A percentile compares a stretch with the other conserved stretches of the same genome.
Conservation (phyloP, 64 coral and sea anemone genomes). For the Cladopsammia gracilis region DNA sequence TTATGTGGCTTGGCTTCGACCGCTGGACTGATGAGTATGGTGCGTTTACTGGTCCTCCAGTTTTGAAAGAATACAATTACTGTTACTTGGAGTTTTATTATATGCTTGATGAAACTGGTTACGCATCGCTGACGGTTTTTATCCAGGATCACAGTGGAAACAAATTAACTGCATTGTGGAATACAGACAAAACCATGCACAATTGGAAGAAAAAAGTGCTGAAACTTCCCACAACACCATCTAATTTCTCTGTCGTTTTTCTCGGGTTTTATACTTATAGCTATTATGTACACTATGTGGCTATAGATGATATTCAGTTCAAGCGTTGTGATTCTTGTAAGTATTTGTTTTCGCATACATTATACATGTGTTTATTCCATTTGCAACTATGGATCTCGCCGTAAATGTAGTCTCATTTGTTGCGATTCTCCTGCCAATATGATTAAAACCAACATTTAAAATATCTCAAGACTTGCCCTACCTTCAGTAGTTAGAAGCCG, state of each 20-base stretch:
- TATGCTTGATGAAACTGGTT: background rate
- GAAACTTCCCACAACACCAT: background rate
- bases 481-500: too few species aligned
- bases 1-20: background rate
- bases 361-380: background rate
- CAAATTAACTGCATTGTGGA: background rate
- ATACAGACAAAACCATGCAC: background rate
- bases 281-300: too few species aligned
- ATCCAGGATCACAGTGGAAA: background rate
- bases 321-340: background rate
- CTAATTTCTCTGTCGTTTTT: slow-evolving; percentile 11
- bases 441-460: too few species aligned
- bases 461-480: too few species aligned
- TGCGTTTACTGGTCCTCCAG: background rate
- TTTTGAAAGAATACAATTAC: slow-evolving; percentile 4
- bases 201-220: slow-evolving; percentile 32
- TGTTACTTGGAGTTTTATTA: slow-evolving; percentile 32
- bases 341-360: background rate
- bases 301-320: background rate
- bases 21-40: background rate
- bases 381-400: too few species aligned
- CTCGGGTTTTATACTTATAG: background rate
- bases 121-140: background rate
- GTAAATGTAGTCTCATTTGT: too few species aligned
- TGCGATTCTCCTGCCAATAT: too few species aligned